Percentiles rank a stretch among this genome's conserved stretches.
phyloP scores from a whole-genome alignment of 37 sponge, comb jelly and placozoan species.

The Halisarca cf. caerulea region DNA sequence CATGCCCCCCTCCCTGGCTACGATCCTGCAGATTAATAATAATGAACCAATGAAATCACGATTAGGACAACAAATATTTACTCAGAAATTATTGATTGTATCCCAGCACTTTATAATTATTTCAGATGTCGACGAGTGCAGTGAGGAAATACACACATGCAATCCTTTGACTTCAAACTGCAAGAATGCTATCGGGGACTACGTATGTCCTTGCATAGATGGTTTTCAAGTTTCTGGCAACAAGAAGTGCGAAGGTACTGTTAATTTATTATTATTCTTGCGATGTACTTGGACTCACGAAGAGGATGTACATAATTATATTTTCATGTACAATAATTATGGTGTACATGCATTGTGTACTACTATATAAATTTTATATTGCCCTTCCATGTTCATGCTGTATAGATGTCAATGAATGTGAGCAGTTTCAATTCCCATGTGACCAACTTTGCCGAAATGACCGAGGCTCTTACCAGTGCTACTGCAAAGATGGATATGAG shows the following conservation, averaged over 20 bases:
- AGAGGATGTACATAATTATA: too few species aligned
- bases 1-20: background rate
- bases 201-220: background rate
- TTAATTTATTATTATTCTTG: background rate
- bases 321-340: too few species aligned
- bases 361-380: background rate
- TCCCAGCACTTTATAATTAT: too few species aligned
- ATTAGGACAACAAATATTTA: background rate
- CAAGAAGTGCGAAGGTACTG: background rate
- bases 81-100: too few species aligned
- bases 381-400: background rate
- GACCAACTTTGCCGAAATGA: constrained; percentile 4
- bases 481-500: constrained; percentile 20
- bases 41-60: background rate
- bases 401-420: constrained; percentile 5
- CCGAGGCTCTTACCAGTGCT: constrained; percentile 13
- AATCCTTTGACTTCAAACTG: constrained; percentile 11
- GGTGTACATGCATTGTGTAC: background rate
- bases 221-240: background rate
- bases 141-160: background rate
- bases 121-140: constrained; percentile 9
- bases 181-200: background rate
- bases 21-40: background rate
- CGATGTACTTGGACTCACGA: too few species aligned
- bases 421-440: background rate